A percentile compares a stretch with the other conserved stretches of the same genome.
Evolutionary conservation across 1,140 invertebrate species (phyloP).

Genomic region (Drosophila hydei): DNA sequence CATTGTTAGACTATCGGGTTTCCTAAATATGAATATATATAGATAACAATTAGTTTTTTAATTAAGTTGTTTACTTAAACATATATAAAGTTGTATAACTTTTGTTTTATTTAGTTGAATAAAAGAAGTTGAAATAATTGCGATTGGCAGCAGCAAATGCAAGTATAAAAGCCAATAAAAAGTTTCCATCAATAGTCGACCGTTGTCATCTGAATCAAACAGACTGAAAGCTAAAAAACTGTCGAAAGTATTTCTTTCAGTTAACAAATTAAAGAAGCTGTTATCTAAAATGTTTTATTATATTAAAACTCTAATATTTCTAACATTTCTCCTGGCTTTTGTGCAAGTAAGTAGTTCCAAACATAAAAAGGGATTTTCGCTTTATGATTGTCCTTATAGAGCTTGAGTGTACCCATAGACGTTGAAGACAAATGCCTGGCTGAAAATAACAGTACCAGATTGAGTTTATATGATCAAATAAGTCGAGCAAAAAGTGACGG

Average conservation of each 20-base stretch:
- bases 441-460: not conserved
- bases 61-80: too few relatives aligned
- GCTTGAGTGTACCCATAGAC: not conserved
- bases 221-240: not conserved
- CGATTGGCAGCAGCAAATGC: not conserved
- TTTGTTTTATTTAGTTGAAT: not conserved
- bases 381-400: not conserved
- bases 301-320: not conserved
- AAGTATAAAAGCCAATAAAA: not conserved
- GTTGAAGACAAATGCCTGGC: slow-evolving; percentile 3
- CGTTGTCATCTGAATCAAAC: not conserved
- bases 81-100: too few relatives aligned
- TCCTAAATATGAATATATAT: too few relatives aligned
- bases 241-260: too few relatives aligned
- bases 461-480: not conserved
- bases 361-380: not conserved
- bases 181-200: not conserved
- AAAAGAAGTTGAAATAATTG: not conserved
- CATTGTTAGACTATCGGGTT: too few relatives aligned
- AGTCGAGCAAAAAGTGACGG: not conserved
- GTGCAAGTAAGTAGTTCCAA: not conserved
- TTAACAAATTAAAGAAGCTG: not conserved
- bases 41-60: too few relatives aligned
- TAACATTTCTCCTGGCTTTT: not conserved
- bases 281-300: not conserved